Base-by-base conservation (phyloP, 2,113 vertebrate species). In the Coreoperca whiteheadi region DNA sequence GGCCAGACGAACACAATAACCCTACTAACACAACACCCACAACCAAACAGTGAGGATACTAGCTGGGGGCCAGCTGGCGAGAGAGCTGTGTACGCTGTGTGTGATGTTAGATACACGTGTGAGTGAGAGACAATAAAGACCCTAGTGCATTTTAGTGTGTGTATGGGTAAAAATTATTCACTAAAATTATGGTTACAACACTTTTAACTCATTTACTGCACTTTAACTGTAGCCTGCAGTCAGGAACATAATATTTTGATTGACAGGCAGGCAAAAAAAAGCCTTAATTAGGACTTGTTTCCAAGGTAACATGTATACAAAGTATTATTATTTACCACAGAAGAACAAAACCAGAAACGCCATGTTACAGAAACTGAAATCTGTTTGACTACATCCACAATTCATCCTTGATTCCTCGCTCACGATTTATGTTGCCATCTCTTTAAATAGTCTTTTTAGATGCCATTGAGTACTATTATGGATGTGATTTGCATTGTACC, bases 281-380 rank as follows among this genome's bases (percentile, higher is more conserved):
- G n/a, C n/a, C n/a, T n/a, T n/a, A n/a, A n/a, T 21, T 23, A 61
- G 73, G 74, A 37, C 32, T 84, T 74, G 88, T 91, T 91, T 87
- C 91, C 84, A 89, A 46, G 86, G 83, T 56, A 81, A 93, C 86
- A 77, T 75, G 64, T 90, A 91, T 56, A 92, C 88, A 93, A 87
- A 70, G 57, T 74, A 65, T 64, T 72, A 41, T 56, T 56, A 78
- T 89, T 85, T 77, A 85, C 39, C 51, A 69, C 67, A 70, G 39
- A 79, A 37, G 39, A 32, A 71, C 51, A 87, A 84, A 82, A 74
- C n/a, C 77, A 77, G 63, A 82, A 41, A 53, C 0, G 8, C 39
- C 51, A 74, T 21, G 69, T 76, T 79, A 79, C 30, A 53, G 51
- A 82, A 57, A 81, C 50, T 82, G 37, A 84, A 77, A 60, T 81